These are phyloP conservation scores for Melanotaenia duboulayi DNA, from an alignment of 2,113 vertebrate genomes.

Conservation along the genomic window DNA sequence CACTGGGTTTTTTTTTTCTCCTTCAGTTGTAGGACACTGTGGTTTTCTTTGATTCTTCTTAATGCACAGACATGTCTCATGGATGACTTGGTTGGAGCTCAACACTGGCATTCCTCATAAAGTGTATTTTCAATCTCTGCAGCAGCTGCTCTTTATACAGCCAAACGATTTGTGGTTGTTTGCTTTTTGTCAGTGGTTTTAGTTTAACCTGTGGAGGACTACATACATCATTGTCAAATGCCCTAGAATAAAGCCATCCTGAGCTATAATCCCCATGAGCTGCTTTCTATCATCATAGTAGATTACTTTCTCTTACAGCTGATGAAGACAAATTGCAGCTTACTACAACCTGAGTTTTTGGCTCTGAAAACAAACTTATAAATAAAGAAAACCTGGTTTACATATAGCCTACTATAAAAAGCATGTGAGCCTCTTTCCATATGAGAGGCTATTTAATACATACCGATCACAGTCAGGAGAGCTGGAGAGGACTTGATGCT, in stretches of 20 bases:
- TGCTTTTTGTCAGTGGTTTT: constrained; percentile 63
- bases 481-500: constrained; percentile 86
- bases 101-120: constrained; percentile 46
- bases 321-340: constrained; percentile 47
- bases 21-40: constrained; percentile 35
- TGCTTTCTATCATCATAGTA: constrained; percentile 25
- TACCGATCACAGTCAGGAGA: constrained; percentile 88
- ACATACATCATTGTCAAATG: constrained; percentile 48
- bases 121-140: constrained; percentile 42
- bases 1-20: constrained; percentile 11
- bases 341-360: constrained; percentile 2
- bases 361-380: not conserved
- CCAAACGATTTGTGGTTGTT: constrained; percentile 46
- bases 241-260: constrained; percentile 37
- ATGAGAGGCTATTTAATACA: constrained; percentile 40
- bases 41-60: constrained; percentile 58
- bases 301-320: constrained; percentile 27
- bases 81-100: constrained; percentile 51
- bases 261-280: constrained; percentile 42
- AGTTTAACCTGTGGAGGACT: constrained; percentile 33
- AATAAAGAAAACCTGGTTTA: not conserved
- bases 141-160: constrained; percentile 47
- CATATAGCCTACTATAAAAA: not conserved
- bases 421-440: not conserved
- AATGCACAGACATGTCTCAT: constrained; percentile 50